Conservation (phyloP, 2,888 invertebrate species). For the Blastobasis lacticolella region DNA sequence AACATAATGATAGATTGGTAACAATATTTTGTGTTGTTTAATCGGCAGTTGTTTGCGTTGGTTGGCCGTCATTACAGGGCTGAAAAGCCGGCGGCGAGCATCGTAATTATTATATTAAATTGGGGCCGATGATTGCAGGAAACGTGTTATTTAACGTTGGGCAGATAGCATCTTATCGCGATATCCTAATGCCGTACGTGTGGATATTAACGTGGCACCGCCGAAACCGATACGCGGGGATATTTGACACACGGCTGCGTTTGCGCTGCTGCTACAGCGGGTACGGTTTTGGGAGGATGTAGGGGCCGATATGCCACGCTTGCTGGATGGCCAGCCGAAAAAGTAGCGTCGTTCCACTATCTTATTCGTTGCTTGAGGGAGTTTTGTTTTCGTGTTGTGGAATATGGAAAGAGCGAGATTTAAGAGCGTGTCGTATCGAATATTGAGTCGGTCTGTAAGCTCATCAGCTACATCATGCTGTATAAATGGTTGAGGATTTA, state of each 20-base stretch:
- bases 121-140: constrained; percentile 70
- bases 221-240: constrained; percentile 57
- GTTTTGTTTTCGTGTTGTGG: no score
- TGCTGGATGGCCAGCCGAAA: no score
- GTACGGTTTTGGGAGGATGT: no score
- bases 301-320: no score
- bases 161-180: constrained; percentile 66
- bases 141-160: constrained; percentile 70
- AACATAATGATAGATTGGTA: constrained; percentile 32
- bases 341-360: no score
- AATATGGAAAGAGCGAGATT: no score
- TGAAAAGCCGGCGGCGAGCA: constrained; percentile 54
- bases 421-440: no score
- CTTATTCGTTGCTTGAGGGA: no score
- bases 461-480: no score
- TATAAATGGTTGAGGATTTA: no score
- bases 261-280: constrained; percentile 10
- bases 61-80: constrained; percentile 43
- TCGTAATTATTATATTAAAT: constrained; percentile 71
- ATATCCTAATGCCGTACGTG: constrained; percentile 67
- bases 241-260: constrained; percentile 45
- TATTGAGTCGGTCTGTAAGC: no score
- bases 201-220: constrained; percentile 63
- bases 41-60: constrained; percentile 30
- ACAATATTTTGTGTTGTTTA: constrained; percentile 39